Conservation (phyloP, 37 sponge, comb jelly and placozoan species). For the Diacarnus erythraeanus region DNA sequence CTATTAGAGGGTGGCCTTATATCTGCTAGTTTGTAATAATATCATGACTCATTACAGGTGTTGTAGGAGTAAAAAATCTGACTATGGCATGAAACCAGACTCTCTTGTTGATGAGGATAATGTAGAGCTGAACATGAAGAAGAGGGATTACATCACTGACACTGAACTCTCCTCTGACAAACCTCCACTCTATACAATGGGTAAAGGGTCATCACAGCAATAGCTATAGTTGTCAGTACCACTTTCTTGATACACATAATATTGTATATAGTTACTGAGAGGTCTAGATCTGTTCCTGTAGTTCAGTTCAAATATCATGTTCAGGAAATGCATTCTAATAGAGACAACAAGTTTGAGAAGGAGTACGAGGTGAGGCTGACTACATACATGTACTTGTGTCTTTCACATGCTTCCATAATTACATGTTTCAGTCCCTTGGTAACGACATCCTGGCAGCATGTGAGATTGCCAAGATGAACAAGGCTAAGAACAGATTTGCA, state of each 20-base stretch:
- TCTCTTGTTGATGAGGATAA: not conserved
- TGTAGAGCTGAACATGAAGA: not conserved
- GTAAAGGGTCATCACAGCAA: constrained; percentile 6
- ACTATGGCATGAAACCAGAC: not conserved
- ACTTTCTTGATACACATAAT: not conserved
- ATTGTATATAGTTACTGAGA: not conserved
- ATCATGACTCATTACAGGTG: too few relatives aligned
- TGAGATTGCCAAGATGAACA: constrained; percentile 39
- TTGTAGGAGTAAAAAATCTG: not conserved
- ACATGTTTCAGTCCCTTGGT: not conserved
- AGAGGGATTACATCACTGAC: not conserved
- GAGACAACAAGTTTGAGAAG: constrained; percentile 66
- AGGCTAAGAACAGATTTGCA: constrained; percentile 70
- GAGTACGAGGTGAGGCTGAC: constrained; percentile 59
- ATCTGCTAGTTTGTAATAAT: too few relatives aligned
- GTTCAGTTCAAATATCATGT: constrained; percentile 57
- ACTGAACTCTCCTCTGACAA: not conserved
- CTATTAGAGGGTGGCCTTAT: too few relatives aligned
- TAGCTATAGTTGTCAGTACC: not conserved
- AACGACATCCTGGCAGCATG: not conserved
- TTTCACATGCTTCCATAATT: not conserved
- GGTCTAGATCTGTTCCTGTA: constrained; percentile 17
- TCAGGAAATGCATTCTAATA: constrained; percentile 54
- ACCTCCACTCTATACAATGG: not conserved
- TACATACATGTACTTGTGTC: not conserved